Percentiles rank a stretch among this genome's conserved stretches.
Evolutionary conservation across 2,113 vertebrate genomes (phyloP).

Genomic region (Siniperca knerii): DNA sequence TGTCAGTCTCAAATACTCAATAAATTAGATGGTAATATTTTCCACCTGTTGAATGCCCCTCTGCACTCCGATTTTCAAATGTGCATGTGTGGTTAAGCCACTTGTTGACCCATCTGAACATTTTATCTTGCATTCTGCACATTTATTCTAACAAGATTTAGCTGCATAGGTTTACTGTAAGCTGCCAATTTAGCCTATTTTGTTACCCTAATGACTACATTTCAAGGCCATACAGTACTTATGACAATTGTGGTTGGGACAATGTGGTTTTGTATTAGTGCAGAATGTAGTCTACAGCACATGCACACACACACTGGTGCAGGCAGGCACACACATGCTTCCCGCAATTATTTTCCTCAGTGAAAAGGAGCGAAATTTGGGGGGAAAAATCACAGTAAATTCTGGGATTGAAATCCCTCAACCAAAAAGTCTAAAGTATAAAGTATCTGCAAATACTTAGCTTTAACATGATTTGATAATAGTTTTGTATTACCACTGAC

Average conservation of each 20-base stretch:
- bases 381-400: not conserved
- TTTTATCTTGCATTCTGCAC: not conserved
- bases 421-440: not conserved
- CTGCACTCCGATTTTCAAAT: not conserved
- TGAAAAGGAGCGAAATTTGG: not conserved
- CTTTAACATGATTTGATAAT: conserved; percentile 6
- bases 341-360: not conserved
- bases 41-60: conserved; percentile 1
- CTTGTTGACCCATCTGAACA: not conserved
- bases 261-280: conserved; percentile 27
- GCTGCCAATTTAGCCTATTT: not conserved
- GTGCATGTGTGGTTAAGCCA: conserved; percentile 9
- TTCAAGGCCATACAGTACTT: conserved; percentile 15
- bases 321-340: not conserved
- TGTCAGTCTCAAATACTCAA: not conserved
- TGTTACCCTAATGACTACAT: conserved; percentile 19
- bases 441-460: conserved; percentile 14
- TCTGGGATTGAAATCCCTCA: not conserved
- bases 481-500: not conserved
- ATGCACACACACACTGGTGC: not conserved
- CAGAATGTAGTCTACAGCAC: conserved; percentile 1
- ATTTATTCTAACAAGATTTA: not conserved
- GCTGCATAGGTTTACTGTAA: not conserved
- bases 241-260: conserved; percentile 20
- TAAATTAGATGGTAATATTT: not conserved